These are phyloP conservation scores for Chaenocephalus aceratus DNA, from an alignment of 2,113 vertebrate genomes.

Conservation along the genomic window DNA sequence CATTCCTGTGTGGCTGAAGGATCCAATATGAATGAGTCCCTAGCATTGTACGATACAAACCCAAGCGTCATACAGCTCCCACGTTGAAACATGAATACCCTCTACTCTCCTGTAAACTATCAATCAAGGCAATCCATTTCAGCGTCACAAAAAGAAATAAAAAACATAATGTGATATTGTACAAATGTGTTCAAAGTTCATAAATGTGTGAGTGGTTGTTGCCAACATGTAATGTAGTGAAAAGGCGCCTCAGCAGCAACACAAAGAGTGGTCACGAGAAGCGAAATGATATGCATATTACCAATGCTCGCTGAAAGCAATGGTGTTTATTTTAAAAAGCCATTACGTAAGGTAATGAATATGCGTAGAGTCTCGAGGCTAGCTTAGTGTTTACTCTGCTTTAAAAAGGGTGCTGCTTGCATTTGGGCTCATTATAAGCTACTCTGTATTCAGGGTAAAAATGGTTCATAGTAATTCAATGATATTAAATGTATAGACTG, in stretches of 20 bases:
- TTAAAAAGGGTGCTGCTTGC: constrained; percentile 56
- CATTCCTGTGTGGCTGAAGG: neutral
- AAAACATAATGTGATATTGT: neutral
- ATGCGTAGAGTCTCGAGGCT: constrained; percentile 52
- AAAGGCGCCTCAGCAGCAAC: constrained; percentile 27
- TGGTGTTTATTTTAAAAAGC: constrained; percentile 69
- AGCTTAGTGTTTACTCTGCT: constrained; percentile 63
- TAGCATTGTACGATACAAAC: neutral
- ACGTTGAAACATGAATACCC: neutral
- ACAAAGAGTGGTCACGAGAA: constrained; percentile 27
- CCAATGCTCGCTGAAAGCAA: constrained; percentile 58
- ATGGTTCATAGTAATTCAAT: constrained; percentile 57
- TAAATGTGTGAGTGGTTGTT: neutral
- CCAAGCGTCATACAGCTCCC: neutral
- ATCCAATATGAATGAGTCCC: neutral
- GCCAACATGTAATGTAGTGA: too few relatives aligned
- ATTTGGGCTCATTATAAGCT: constrained; percentile 62
- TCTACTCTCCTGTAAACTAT: neutral
- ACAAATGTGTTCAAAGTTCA: neutral
- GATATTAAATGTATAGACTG: constrained; percentile 51
- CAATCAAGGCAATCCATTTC: constrained; percentile 5
- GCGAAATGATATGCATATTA: constrained; percentile 65
- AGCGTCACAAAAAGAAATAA: neutral
- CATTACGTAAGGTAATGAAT: constrained; percentile 76
- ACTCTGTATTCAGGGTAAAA: constrained; percentile 59